Base-by-base conservation (phyloP, 1,140 invertebrate genomes). In the Pygmarrhopalites habei region DNA sequence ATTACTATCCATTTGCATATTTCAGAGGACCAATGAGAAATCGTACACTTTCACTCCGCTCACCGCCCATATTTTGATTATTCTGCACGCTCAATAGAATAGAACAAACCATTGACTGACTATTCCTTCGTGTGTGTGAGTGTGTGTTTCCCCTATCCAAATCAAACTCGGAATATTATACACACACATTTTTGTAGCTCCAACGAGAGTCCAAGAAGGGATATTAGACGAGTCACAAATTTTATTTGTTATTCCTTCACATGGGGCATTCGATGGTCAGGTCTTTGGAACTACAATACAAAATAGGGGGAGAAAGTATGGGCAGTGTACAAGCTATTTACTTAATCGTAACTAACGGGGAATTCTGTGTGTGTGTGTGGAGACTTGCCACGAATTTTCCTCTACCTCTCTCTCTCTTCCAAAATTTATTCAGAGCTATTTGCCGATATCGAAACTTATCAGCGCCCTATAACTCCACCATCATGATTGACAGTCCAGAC, bases 1-100 rank as follows among this genome's bases (percentile, higher is more conserved):
- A 70, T 70, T 70, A 70, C 67, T 59, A 60, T 63, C 52, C 60
- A 70, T 70, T 70, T 70, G 68, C 68, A 70, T 70, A 70, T 67
- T 70, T 64, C 35, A 49, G 14, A 65, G 32, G 49, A 26, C 49
- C 39, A 52, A 62, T 41, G 52, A 56, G 51, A 51, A 46, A 62
- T 28, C 19, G 52, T 25, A 46, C 51, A 46, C 51, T 23, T 58
- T 62, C 53, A 49, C 15, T 57, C 29, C 25, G 19, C 30, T 46
- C 35, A 46, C 14, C 55, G 25, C 2, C 43, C n/a, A 28, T 44
- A 23, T 19, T 26, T 26, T 55, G 14, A 19, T 46, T 46, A 46
- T 46, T 46, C 44, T 46, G 5, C 44, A 46, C 44, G 44, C 44
- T 21, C 44, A 46, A 46, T 46, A 46, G 15, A 4, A 46, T 46